Evolutionary conservation across 2,797 vertebrate species (phyloP).

Genomic region (Melanotaenia parkinsoni): DNA sequence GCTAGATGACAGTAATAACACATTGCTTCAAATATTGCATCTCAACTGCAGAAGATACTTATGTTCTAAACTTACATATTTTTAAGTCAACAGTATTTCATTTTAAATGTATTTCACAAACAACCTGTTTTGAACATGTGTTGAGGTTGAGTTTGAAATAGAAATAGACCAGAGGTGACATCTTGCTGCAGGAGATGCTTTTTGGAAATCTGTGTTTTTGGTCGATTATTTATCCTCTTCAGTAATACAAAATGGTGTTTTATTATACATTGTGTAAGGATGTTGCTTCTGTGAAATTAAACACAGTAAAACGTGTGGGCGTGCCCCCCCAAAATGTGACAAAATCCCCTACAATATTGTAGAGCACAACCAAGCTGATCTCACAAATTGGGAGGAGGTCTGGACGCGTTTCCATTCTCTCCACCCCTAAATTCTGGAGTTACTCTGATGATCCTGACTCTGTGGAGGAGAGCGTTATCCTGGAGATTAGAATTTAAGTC

Average conservation of each 20-base stretch:
- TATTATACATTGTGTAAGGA: neutral
- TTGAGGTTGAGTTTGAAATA: constrained; percentile 26
- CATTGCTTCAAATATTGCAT: constrained; percentile 38
- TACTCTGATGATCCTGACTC: too few species aligned
- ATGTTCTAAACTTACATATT: constrained; percentile 14
- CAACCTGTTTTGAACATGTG: constrained; percentile 39
- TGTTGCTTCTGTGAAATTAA: neutral
- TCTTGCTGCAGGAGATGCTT: constrained; percentile 26
- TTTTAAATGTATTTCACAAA: constrained; percentile 35
- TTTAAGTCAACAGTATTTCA: constrained; percentile 27
- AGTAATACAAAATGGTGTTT: neutral
- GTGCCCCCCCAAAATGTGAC: too few species aligned
- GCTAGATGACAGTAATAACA: constrained; percentile 27
- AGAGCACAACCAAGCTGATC: too few species aligned
- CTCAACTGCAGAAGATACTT: constrained; percentile 11
- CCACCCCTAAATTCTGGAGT: too few species aligned
- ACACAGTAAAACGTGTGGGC: neutral
- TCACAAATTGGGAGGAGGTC: too few species aligned
- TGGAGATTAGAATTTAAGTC: neutral
- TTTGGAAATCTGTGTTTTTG: neutral
- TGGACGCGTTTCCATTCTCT: too few species aligned
- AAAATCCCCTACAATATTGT: too few species aligned
- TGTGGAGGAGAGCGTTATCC: too few species aligned
- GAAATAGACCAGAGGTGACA: constrained; percentile 57
- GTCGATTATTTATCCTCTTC: neutral